Evolutionary conservation across 2,113 vertebrate species (phyloP).

Genomic region (Morone chrysops): DNA sequence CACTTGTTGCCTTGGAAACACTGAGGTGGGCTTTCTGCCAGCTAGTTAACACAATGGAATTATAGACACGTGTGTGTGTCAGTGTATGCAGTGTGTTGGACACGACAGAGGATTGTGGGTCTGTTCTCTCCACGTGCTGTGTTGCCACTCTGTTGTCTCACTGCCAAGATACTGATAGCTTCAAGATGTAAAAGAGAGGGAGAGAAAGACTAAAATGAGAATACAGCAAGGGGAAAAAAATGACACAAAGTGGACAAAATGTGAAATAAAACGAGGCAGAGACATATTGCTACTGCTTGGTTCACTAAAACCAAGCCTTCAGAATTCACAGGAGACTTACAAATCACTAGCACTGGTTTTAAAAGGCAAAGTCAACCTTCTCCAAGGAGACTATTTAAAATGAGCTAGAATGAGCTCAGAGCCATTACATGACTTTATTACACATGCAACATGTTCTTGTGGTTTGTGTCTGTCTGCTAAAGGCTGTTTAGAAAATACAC

Average conservation of each 20-base stretch:
- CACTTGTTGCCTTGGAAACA: slow-evolving; percentile 77
- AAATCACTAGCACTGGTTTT: slow-evolving; percentile 67
- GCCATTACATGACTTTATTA: slow-evolving; percentile 67
- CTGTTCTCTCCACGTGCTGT: slow-evolving; percentile 68
- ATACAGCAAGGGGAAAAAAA: slow-evolving; percentile 7
- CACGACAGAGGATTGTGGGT: slow-evolving; percentile 62
- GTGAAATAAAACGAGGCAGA: slow-evolving; percentile 62
- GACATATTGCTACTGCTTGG: slow-evolving; percentile 70
- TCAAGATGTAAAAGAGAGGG: slow-evolving; percentile 73
- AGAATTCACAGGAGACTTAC: slow-evolving; percentile 62
- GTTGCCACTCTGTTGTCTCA: slow-evolving; percentile 56
- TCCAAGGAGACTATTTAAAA: slow-evolving; percentile 71
- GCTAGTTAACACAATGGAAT: slow-evolving; percentile 70
- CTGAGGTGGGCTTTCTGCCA: slow-evolving; percentile 61
- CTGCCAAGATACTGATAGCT: slow-evolving; percentile 73
- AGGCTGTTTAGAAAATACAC: slow-evolving; percentile 20
- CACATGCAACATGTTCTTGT: slow-evolving; percentile 58
- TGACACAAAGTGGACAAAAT: slow-evolving; percentile 66
- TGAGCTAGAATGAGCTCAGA: slow-evolving; percentile 66
- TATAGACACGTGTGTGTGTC: slow-evolving; percentile 58
- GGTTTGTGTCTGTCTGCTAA: slow-evolving; percentile 37
- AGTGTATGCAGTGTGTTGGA: slow-evolving; percentile 45
- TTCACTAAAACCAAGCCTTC: slow-evolving; percentile 65
- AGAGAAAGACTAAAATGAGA: slow-evolving; percentile 35
- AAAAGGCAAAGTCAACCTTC: slow-evolving; percentile 69